A percentile compares a stretch with the other conserved stretches of the same genome.
Conservation (phyloP, 1,140 invertebrate genomes). For the Chironomus tepperi region DNA sequence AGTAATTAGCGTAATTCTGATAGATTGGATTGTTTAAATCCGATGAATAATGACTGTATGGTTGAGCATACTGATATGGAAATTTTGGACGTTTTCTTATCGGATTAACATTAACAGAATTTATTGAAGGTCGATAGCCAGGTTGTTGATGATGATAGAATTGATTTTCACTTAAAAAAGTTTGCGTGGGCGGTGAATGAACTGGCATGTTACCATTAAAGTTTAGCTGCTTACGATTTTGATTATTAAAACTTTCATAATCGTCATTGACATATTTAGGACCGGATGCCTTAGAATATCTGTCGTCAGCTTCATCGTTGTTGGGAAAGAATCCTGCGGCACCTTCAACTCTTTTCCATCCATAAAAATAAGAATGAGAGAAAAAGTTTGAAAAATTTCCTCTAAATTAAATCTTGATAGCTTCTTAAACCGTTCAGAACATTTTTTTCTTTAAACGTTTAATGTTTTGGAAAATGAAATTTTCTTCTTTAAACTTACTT, state of each 20-base stretch:
- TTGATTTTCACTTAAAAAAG: neutral
- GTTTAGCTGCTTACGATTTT: conserved; percentile 19
- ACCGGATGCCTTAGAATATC: conserved; percentile 14
- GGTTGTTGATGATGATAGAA: neutral
- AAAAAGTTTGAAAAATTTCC: neutral
- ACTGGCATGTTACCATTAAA: conserved; percentile 7
- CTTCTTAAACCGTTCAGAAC: neutral
- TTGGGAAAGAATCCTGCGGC: conserved; percentile 5
- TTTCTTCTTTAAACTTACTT: neutral
- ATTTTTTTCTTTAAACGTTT: neutral
- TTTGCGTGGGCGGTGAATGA: neutral
- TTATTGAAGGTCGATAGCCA: neutral
- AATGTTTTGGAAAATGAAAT: conserved; percentile 20
- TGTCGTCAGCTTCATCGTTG: neutral
- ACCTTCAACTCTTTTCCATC: neutral
- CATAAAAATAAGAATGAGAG: neutral
- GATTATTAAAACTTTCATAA: neutral
- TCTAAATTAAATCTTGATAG: neutral
- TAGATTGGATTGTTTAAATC: conserved; percentile 11
- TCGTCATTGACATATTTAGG: neutral
- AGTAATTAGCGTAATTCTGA: conserved; percentile 21
- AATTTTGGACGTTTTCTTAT: conserved; percentile 7
- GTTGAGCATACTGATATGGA: neutral
- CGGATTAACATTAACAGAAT: neutral
- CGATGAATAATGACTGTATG: neutral